These are phyloP conservation scores for Mustela nigripes DNA, from an alignment of 2,113 vertebrate genomes.

Conservation along the genomic window DNA sequence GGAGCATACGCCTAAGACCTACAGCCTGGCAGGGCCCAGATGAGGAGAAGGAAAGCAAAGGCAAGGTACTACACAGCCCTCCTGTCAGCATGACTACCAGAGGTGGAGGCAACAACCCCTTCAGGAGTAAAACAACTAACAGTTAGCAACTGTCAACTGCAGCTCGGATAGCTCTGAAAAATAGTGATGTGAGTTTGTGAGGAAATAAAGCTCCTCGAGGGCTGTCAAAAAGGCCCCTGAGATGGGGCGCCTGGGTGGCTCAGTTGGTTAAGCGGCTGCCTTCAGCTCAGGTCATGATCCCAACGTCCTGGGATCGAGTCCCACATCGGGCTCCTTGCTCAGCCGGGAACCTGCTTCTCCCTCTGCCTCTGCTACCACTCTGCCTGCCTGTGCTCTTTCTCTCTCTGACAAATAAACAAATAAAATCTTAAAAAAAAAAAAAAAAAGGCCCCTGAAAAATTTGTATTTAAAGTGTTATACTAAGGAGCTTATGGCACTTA, in stretches of 20 bases:
- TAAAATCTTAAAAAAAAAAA: no score
- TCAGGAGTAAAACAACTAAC: not conserved
- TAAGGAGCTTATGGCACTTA: not conserved
- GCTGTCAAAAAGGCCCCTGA: not conserved
- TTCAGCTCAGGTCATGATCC: no score
- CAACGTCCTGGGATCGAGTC: no score
- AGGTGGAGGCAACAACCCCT: no score
- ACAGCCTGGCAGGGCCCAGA: not conserved
- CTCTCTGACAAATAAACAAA: no score
- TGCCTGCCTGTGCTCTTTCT: no score
- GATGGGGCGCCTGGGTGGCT: no score
- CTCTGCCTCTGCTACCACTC: no score
- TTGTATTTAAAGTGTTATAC: slow-evolving; percentile 38
- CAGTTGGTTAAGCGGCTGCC: no score
- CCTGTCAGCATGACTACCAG: not conserved
- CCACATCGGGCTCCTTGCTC: no score
- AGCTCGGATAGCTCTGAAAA: not conserved
- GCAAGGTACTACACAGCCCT: not conserved
- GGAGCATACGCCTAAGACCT: not conserved
- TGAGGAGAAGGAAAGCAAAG: not conserved
- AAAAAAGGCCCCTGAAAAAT: not conserved
- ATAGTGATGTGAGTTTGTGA: not conserved
- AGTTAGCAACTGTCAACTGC: not conserved
- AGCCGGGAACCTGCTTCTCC: no score
- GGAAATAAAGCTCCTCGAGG: slow-evolving; percentile 14